Evolutionary conservation across 2,797 vertebrate genomes (phyloP).

Genomic region (Pipistrellus pipistrellus): DNA sequence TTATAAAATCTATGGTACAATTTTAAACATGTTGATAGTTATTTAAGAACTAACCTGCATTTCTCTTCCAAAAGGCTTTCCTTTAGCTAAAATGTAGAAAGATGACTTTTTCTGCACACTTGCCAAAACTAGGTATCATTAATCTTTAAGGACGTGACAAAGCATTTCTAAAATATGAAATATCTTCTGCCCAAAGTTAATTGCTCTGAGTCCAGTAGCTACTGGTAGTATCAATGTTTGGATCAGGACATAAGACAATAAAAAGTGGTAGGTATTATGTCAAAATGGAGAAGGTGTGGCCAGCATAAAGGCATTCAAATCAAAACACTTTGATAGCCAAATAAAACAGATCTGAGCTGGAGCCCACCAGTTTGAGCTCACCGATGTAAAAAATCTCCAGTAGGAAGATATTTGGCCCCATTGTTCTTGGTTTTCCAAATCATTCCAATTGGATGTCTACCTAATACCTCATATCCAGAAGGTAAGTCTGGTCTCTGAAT

Average conservation of each 20-base stretch:
- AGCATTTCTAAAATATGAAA: conserved; percentile 14
- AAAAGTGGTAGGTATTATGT: background rate
- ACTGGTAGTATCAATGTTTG: background rate
- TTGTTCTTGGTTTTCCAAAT: background rate
- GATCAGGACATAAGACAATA: background rate
- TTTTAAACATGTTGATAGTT: background rate
- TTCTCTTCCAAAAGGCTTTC: background rate
- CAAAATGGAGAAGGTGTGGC: background rate
- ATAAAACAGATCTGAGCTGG: background rate
- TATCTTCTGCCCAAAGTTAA: background rate
- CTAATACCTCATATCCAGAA: background rate
- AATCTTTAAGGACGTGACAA: background rate
- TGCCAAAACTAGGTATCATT: background rate
- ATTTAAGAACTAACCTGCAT: conserved; percentile 14
- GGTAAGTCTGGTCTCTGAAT: background rate
- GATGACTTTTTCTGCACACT: background rate
- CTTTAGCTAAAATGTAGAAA: conserved; percentile 26
- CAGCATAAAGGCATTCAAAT: background rate
- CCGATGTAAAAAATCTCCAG: background rate
- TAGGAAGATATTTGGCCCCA: background rate
- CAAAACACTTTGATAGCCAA: background rate
- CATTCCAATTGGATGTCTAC: background rate
- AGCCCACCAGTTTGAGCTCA: background rate
- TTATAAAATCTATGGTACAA: background rate
- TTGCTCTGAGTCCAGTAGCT: background rate